phyloP scores from a whole-genome alignment of 2,797 vertebrate species.

The Sebastes vulpes region DNA sequence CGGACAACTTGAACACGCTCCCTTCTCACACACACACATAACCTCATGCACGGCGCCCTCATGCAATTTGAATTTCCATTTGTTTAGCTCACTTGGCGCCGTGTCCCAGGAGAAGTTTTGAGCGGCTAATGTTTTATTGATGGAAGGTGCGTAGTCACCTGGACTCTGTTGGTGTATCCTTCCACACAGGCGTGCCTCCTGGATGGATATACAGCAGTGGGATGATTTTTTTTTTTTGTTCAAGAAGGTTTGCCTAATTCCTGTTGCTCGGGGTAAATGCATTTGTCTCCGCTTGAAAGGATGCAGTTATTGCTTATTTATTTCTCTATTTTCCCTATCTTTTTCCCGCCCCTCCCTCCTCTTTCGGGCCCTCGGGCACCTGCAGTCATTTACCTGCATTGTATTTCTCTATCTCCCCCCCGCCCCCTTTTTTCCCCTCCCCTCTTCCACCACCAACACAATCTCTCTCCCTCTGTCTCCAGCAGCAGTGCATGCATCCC shows the following conservation, averaged over 20 bases:
- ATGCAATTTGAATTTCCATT: conserved; percentile 83
- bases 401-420: background rate
- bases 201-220: conserved; percentile 31
- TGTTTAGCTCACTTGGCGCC: conserved; percentile 65
- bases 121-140: conserved; percentile 78
- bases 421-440: background rate
- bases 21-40: background rate
- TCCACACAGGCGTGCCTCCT: conserved; percentile 16
- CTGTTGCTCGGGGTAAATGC: conserved; percentile 34
- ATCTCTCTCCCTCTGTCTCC: conserved; percentile 39
- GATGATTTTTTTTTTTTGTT: conserved; percentile 12
- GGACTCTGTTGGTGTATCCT: conserved; percentile 25
- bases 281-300: conserved; percentile 43
- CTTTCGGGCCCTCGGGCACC: conserved; percentile 35
- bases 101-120: conserved; percentile 67
- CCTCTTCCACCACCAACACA: conserved; percentile 12
- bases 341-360: background rate
- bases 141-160: conserved; percentile 58
- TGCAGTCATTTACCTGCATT: conserved; percentile 58
- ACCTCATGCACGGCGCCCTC: conserved; percentile 43
- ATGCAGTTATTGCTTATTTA: conserved; percentile 54
- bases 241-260: conserved; percentile 47
- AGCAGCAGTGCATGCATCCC: conserved; percentile 59
- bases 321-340: conserved; percentile 39
- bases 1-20: conserved; percentile 29